Percentiles rank a stretch among this genome's conserved stretches.
phyloP scores from a whole-genome alignment of 2,888 invertebrate species.

The Patella pellucida region DNA sequence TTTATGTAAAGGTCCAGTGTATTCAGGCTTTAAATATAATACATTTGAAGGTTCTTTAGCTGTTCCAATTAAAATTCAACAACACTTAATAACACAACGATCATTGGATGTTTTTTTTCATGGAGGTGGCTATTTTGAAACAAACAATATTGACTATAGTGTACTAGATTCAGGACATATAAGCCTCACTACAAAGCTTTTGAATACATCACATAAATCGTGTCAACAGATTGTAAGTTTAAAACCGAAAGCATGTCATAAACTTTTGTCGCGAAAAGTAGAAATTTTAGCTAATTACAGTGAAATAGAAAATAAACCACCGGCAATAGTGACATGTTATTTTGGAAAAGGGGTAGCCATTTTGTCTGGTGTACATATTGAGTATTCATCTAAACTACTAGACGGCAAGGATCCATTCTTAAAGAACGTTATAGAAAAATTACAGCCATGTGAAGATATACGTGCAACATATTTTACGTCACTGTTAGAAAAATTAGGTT shows the following conservation, averaged over 20 bases:
- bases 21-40: conserved; percentile 57
- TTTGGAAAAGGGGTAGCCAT: conserved; percentile 55
- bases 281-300: conserved; percentile 37
- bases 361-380: conserved; percentile 59
- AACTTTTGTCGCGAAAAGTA: not conserved
- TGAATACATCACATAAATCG: no score
- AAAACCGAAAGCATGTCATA: no score
- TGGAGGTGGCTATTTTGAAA: conserved; percentile 51
- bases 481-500: conserved; percentile 24
- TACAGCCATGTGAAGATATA: conserved; percentile 28
- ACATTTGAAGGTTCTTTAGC: conserved; percentile 49
- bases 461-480: conserved; percentile 30
- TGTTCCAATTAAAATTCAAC: conserved; percentile 24
- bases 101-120: conserved; percentile 42
- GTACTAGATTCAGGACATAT: not conserved
- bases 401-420: conserved; percentile 38
- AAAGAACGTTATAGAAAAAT: conserved; percentile 32
- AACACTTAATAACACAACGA: not conserved
- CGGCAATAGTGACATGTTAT: conserved; percentile 53
- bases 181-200: no score
- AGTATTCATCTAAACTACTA: conserved; percentile 46
- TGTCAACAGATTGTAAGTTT: no score
- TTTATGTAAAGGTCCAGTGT: conserved; percentile 55
- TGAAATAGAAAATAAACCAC: conserved; percentile 38
- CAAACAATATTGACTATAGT: conserved; percentile 13